Conservation (phyloP, 2,888 invertebrate genomes). For the Conomelus anceps region DNA sequence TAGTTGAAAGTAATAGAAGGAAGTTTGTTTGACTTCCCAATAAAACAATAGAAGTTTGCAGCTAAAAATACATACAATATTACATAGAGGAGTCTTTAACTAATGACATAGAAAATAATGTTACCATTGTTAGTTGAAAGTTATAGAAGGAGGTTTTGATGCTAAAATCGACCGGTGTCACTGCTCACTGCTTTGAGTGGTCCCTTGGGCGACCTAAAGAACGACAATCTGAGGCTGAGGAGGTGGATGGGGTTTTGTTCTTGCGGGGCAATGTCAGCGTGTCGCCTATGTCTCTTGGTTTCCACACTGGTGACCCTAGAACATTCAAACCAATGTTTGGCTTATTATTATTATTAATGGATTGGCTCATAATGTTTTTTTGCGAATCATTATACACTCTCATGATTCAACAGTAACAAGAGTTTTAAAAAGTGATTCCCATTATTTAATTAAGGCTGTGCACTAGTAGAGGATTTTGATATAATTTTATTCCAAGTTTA, state of each 20-base stretch:
- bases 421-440: neutral
- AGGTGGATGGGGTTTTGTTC: slow-evolving; percentile 40
- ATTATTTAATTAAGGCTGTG: neutral
- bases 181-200: neutral
- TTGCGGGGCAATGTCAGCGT: slow-evolving; percentile 58
- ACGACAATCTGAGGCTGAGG: slow-evolving; percentile 28
- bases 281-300: slow-evolving; percentile 78
- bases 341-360: slow-evolving; percentile 25
- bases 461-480: no score
- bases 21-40: no score
- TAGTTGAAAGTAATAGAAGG: neutral
- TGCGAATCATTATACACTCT: neutral
- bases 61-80: no score
- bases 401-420: neutral
- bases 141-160: no score
- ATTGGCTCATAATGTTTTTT: neutral
- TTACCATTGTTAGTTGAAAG: neutral
- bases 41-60: no score
- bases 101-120: neutral
- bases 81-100: no score
- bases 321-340: slow-evolving; percentile 41
- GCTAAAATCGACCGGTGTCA: neutral
- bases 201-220: slow-evolving; percentile 31
- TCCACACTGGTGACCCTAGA: slow-evolving; percentile 97
- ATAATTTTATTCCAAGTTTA: no score